Conservation (phyloP, 2,797 vertebrate genomes). For the Myotis daubentonii region DNA sequence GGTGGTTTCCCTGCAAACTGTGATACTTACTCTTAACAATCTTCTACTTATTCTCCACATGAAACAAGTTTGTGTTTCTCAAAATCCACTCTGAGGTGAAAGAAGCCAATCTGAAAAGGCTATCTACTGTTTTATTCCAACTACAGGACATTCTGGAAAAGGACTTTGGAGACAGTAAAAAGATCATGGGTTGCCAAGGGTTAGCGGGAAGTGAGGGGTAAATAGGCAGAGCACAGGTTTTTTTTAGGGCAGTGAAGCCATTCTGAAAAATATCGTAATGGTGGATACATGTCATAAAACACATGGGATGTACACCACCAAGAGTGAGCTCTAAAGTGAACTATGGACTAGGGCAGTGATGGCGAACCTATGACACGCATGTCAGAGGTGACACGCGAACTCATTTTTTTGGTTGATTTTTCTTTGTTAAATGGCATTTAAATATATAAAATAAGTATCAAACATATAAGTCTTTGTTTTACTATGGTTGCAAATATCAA, state of each 20-base stretch:
- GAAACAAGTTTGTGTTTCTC: neutral
- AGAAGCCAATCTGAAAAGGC: neutral
- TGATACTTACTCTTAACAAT: neutral
- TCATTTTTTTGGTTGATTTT: too few relatives aligned
- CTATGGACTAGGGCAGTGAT: neutral
- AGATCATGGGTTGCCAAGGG: neutral
- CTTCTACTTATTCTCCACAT: neutral
- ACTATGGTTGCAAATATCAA: too few relatives aligned
- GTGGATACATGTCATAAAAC: neutral
- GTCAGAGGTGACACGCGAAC: too few relatives aligned
- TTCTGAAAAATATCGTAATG: neutral
- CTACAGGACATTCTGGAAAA: neutral
- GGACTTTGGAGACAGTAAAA: neutral
- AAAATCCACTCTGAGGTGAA: neutral
- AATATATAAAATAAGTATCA: too few relatives aligned
- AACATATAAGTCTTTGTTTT: too few relatives aligned
- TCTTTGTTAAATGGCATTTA: too few relatives aligned
- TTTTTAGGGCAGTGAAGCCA: neutral
- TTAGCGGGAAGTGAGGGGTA: neutral
- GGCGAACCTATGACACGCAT: too few relatives aligned
- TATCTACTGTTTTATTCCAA: neutral
- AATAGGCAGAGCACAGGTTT: neutral
- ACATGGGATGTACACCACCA: neutral
- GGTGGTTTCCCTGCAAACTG: neutral
- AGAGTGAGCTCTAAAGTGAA: neutral